Evolutionary conservation across 2,888 invertebrate genomes (phyloP).

Genomic region (Tuta absoluta): DNA sequence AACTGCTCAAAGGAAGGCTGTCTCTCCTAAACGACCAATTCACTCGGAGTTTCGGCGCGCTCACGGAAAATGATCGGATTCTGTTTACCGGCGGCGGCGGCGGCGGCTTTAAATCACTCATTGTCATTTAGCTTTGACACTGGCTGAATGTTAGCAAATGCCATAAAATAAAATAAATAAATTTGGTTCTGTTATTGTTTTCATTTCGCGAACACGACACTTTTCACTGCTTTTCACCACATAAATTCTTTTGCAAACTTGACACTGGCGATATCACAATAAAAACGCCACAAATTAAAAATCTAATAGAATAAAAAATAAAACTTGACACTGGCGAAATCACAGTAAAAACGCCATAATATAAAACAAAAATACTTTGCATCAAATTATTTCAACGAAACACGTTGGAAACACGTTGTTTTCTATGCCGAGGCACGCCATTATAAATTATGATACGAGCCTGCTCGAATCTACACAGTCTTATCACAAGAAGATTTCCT

Average conservation of each 20-base stretch:
- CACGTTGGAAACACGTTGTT: no score
- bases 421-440: neutral
- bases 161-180: no score
- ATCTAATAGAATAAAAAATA: no score
- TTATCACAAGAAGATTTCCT: constrained; percentile 43
- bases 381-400: no score
- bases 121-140: neutral
- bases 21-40: constrained; percentile 65
- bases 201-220: no score
- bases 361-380: no score
- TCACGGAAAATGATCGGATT: constrained; percentile 36
- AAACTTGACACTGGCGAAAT: no score
- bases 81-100: constrained; percentile 34
- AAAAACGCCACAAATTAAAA: no score
- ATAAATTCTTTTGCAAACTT: neutral
- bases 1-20: constrained; percentile 63
- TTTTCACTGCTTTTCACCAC: constrained; percentile 1
- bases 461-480: constrained; percentile 33
- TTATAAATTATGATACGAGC: constrained; percentile 25
- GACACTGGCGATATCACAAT: no score
- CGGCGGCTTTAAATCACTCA: constrained; percentile 22
- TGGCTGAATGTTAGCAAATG: no score
- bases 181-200: no score
- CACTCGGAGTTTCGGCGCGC: constrained; percentile 37
- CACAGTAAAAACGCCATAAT: no score